These are phyloP conservation scores for Lissocephala sabroskyi DNA, from an alignment of 2,888 invertebrate species.

Conservation along the genomic window DNA sequence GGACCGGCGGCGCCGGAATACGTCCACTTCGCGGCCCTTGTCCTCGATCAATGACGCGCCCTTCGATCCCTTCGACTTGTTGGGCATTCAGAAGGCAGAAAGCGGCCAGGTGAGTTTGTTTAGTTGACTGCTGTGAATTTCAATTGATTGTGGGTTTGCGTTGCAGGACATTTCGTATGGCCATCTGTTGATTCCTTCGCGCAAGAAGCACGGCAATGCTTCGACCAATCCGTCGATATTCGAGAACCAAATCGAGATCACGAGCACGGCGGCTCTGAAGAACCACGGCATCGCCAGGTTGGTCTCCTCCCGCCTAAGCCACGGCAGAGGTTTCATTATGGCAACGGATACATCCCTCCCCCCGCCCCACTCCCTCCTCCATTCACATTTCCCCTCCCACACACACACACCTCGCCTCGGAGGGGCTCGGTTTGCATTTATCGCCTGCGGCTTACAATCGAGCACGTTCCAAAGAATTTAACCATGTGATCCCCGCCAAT, in stretches of 20 bases:
- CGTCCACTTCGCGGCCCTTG: conserved; percentile 86
- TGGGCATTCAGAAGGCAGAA: conserved; percentile 85
- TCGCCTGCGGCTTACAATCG: too few species aligned
- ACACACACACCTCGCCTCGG: too few species aligned
- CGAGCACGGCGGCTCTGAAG: conserved; percentile 72
- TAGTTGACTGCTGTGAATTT: not conserved
- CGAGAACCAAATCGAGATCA: conserved; percentile 71
- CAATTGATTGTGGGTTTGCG: not conserved
- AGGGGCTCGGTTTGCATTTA: too few species aligned
- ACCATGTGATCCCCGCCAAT: too few species aligned
- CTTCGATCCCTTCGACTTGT: conserved; percentile 87
- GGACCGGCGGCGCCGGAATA: conserved; percentile 84
- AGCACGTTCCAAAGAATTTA: too few species aligned
- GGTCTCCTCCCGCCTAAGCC: conserved; percentile 19
- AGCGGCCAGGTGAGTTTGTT: conserved; percentile 84
- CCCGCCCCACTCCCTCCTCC: too few species aligned
- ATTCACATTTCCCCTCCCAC: too few species aligned
- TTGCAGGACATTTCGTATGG: conserved; percentile 89
- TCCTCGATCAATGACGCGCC: conserved; percentile 87
- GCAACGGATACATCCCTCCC: too few species aligned
- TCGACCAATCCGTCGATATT: conserved; percentile 53
- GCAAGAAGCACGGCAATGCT: conserved; percentile 69
- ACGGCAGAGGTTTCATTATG: too few species aligned
- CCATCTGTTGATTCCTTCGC: conserved; percentile 85
- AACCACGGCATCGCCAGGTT: conserved; percentile 77